A percentile compares a stretch with the other conserved stretches of the same genome.
These are phyloP conservation scores for Drosophila percnosoma DNA, from an alignment of 2,888 invertebrate genomes.

Conservation along the genomic window DNA sequence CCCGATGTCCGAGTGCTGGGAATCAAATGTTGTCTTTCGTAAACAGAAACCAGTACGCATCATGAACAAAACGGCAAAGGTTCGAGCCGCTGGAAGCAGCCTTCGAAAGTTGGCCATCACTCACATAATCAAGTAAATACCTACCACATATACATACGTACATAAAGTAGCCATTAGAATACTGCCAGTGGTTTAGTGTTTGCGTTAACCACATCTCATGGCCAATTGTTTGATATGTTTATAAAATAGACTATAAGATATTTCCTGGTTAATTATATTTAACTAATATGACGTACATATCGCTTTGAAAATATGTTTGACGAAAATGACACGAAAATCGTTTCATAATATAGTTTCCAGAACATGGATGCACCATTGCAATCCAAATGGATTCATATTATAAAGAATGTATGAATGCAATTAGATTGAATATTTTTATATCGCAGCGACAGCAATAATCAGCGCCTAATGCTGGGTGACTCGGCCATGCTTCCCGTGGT, in stretches of 20 bases:
- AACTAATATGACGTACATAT: background rate
- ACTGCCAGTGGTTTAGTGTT: background rate
- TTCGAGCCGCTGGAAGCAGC: constrained; percentile 91
- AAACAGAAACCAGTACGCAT: constrained; percentile 94
- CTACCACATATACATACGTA: background rate
- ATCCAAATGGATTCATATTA: background rate
- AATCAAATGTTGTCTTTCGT: constrained; percentile 91
- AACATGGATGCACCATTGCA: background rate
- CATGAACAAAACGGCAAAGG: constrained; percentile 92
- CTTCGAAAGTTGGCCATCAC: constrained; percentile 92
- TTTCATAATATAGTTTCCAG: background rate
- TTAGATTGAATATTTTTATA: background rate
- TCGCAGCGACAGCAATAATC: constrained; percentile 95
- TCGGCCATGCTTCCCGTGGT: constrained; percentile 96
- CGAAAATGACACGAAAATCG: background rate
- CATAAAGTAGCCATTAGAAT: background rate
- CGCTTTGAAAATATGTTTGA: background rate
- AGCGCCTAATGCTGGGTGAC: constrained; percentile 95
- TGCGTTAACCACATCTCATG: background rate
- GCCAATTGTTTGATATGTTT: background rate
- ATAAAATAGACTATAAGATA: background rate
- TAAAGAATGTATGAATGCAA: background rate
- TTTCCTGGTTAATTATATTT: background rate
- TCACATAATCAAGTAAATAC: constrained; percentile 92
- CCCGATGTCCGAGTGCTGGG: constrained; percentile 87